Base-by-base conservation (phyloP, 1,140 invertebrate species). In the Bombus sibiricus region DNA sequence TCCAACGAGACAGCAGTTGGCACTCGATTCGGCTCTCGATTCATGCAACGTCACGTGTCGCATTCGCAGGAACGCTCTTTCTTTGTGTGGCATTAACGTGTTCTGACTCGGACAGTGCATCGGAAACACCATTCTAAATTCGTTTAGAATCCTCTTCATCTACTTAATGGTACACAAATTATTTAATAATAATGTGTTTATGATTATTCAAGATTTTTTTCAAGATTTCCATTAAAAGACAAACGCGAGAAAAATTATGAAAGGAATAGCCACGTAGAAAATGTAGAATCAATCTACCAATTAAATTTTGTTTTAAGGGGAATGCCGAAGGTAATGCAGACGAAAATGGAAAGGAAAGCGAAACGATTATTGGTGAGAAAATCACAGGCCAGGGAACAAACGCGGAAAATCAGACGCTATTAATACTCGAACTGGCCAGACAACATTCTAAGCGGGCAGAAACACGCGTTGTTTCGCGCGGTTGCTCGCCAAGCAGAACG, bases 401-500 rank as follows among this genome's bases (percentile, higher is more conserved):
- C 80, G 53, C 37, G 68, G 69, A 59, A 81, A 81, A 81, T 73
- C 34, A 43, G 9, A 28, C 43, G 69, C 80, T 81, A 81, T 81
- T 81, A 81, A 81, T 85, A 85, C 39, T 12, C 32, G 22, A 34
- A 85, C 76, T 25, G 77, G 77, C 68, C 83, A 71, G 41, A 68
- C 83, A 85, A 85, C 76, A 85, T 85, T 85, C 76, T 85, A 80
- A 72, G 53, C 83, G 53, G 12, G 64, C 25, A 69, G 39, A 15
- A 39, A 77, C 76, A 80, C 68, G 75, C 76, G 75, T 84, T 79
- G 83, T 83, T 83, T 77, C 81, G 81, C 73, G 72, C 75, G 34
- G n/a, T 71, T 53, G 68, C 68, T 72, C 76, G 83, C 68, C 53
- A n/a, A 84, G 53, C 83, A 80, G 76, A 80, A 80, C 76, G 76